Evolutionary conservation across 1,140 invertebrate species (phyloP).

Genomic region (Papilio glaucus): DNA sequence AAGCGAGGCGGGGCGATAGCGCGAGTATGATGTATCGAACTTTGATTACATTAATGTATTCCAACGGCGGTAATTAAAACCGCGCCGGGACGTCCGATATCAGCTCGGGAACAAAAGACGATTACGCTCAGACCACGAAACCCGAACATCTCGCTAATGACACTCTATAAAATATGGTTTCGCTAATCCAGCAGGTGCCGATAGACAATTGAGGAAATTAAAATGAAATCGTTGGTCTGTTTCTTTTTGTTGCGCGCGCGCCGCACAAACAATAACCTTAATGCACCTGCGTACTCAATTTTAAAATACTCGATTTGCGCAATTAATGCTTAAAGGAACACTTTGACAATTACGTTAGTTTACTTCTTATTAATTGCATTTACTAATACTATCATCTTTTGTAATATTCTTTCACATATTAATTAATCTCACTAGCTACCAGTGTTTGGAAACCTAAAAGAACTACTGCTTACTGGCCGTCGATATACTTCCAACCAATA

Average conservation of each 20-base stretch:
- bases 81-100: conserved; percentile 69
- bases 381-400: no score
- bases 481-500: no score
- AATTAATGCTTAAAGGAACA: conserved; percentile 32
- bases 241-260: conserved; percentile 10
- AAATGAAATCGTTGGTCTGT: conserved; percentile 39
- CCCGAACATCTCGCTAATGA: conserved; percentile 48
- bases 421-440: no score
- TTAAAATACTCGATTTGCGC: conserved; percentile 30
- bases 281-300: conserved; percentile 38
- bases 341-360: conserved; percentile 26
- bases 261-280: conserved; percentile 36
- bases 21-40: conserved; percentile 81
- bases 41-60: conserved; percentile 81
- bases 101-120: conserved; percentile 61
- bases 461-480: no score
- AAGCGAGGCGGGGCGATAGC: conserved; percentile 79
- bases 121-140: conserved; percentile 43
- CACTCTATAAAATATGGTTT: conserved; percentile 63
- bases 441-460: no score
- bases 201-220: conserved; percentile 46
- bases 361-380: background rate
- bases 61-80: conserved; percentile 78
- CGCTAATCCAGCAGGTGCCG: conserved; percentile 61
- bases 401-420: no score